phyloP scores from a whole-genome alignment of 2,113 vertebrate species.

The Tragelaphus buxtoni region DNA sequence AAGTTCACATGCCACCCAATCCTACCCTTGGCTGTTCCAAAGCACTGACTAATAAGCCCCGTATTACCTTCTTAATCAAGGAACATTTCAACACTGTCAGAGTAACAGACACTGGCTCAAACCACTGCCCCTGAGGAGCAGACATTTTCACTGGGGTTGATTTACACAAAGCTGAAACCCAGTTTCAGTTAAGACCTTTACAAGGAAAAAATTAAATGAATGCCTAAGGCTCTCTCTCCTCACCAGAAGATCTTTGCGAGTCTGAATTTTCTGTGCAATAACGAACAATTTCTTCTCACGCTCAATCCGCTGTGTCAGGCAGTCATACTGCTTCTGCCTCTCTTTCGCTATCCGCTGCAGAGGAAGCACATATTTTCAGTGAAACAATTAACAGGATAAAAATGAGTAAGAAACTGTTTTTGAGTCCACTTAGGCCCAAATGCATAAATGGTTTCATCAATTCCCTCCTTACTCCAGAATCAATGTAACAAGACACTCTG shows the following conservation, averaged over 20 bases:
- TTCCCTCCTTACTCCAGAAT: background rate
- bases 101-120: constrained; percentile 65
- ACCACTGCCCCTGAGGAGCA: constrained; percentile 70
- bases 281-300: constrained; percentile 94
- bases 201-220: background rate
- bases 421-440: background rate
- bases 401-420: background rate
- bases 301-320: constrained; percentile 93
- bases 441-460: background rate
- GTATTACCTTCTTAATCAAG: constrained; percentile 76
- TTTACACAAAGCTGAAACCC: constrained; percentile 62
- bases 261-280: constrained; percentile 95
- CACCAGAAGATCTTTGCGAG: constrained; percentile 94
- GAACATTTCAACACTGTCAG: constrained; percentile 64
- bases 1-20: constrained; percentile 66
- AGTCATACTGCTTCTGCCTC: constrained; percentile 87
- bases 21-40: constrained; percentile 50
- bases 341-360: constrained; percentile 86
- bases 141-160: constrained; percentile 71
- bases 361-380: constrained; percentile 23
- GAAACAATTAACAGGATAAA: constrained; percentile 10
- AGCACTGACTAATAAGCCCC: constrained; percentile 68
- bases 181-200: constrained; percentile 55
- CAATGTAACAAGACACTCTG: background rate
- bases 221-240: constrained; percentile 59